Conservation (phyloP, 2,113 vertebrate genomes). For the Salvator merianae region DNA sequence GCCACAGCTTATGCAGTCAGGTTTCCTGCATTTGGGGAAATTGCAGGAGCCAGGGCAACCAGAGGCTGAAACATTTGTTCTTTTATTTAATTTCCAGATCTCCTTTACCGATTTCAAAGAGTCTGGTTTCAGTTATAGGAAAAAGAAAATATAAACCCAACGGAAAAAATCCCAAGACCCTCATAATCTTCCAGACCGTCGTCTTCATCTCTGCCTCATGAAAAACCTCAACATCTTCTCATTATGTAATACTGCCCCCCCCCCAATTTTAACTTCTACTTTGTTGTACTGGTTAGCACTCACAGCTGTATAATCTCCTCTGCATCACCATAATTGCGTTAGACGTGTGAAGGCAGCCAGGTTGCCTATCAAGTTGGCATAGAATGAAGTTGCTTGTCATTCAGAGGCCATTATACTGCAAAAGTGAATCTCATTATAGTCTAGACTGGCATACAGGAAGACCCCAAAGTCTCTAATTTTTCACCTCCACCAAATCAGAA, state of each 20-base stretch:
- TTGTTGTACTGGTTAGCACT: constrained; percentile 25
- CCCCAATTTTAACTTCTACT: constrained; percentile 26
- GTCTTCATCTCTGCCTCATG: fast-evolving
- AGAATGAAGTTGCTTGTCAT: constrained; percentile 67
- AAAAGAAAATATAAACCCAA: constrained; percentile 20
- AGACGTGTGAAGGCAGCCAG: constrained; percentile 52
- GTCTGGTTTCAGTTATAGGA: fast-evolving
- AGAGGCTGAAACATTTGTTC: neutral
- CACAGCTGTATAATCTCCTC: constrained; percentile 61
- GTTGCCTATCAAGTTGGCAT: constrained; percentile 57
- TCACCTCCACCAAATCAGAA: constrained; percentile 14
- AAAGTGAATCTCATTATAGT: constrained; percentile 67
- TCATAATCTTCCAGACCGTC: neutral
- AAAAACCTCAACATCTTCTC: constrained; percentile 27
- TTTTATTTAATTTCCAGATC: neutral
- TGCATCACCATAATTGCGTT: constrained; percentile 52
- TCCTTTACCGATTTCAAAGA: neutral
- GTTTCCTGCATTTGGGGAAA: too few species aligned
- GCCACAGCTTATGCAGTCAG: too few species aligned
- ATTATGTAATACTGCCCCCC: neutral
- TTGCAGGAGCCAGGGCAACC: neutral
- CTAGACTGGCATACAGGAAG: constrained; percentile 52
- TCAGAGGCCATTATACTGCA: constrained; percentile 64
- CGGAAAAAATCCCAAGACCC: constrained; percentile 10
- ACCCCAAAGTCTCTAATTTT: constrained; percentile 32